Evolutionary conservation across 2,797 vertebrate species (phyloP), one percentile per base, ranked within the genome.

Genomic region (Sebastes oblongus): DNA sequence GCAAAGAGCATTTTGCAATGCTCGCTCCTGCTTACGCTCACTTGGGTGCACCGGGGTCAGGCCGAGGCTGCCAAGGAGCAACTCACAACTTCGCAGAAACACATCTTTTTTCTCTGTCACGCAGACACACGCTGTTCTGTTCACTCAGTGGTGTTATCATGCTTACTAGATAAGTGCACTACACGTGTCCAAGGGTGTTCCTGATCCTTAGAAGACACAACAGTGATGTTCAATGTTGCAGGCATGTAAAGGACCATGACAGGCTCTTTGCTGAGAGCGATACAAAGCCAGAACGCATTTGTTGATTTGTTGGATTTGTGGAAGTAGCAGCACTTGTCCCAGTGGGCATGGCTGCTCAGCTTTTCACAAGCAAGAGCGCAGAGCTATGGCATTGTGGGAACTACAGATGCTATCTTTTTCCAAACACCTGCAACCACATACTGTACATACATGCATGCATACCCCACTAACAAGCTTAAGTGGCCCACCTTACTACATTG

Each of bases 1-100:
- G 93, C 93, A 94, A 94, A 94, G 95, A 95, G 52, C 80, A 58
- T 94, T 95, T 95, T 68, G 80, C 91, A 95, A 94, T 55, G 80
- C 88, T 77, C 42, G 78, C 90, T 92, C 90, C 84, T 71, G 77
- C 90, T 87, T 79, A 69, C 20, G 16, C 84, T 88, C 58, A 81
- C 83, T 85, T 61, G 76, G 83, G 82, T 85, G 87, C 88, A 69
- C 77, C 66, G 18, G n/a, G 89, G 90, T 93, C 84, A 91, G 73
- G 50, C 73, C 16, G 71, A 82, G 67, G 83, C 85, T 89, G 81
- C 80, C 82, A 85, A 86, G 76, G 62, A 89, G 86, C 70, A 80
- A 74, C 82, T 91, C 75, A 77, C 77, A 86, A 68, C 79, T 83
- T 82, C 60, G 78, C 83, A 85, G 78, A 86, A 80, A 81, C 82